Evolutionary conservation across 2,797 vertebrate species (phyloP), one percentile per base, ranked within the genome.

Genomic region (Pangasius macronema): DNA sequence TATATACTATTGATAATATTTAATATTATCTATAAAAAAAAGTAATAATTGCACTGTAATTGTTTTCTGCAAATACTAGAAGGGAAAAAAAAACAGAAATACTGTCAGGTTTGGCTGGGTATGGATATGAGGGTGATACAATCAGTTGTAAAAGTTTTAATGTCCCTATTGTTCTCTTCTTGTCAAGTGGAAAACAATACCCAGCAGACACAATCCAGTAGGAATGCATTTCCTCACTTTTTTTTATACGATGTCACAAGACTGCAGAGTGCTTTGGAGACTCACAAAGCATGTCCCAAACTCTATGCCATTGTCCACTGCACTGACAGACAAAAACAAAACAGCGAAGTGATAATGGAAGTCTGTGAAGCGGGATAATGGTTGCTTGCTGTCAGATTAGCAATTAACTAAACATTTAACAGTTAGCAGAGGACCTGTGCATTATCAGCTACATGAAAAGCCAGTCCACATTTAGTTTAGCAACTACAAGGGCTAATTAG

Each of bases 221-320:
- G 20, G 84, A 85, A 86, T 88, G 85, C 91, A 93, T 93, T 91
- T 91, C 89, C 84, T 84, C 72, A 53, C 91, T 20, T 3, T 53
- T 53, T 93, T 95, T 94, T 91, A 94, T 87, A 85, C 86, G 88
- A 93, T 92, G 75, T 89, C 91, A 75, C 65, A 53, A 87, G 79
- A 68, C 87, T 88, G 89, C 88, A 83, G 90, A 94, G 92, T 82
- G 87, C 86, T 86, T 86, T n/a, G 9, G 92, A 89, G 91, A 81
- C 39, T 67, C 30, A 85, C 53, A 73, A 33, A 85, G 33, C 33
- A 84, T 20, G 24, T 36, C 33, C n/a, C 11, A 59, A 81, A 85
- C 42, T 33, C n/a, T 55, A 27, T 49, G n/a, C 10, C 30, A 53
- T 10, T 80, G 39, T 79, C 42, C n/a, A 79, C n/a, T 39, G 30